Base-by-base conservation (phyloP, 2,797 vertebrate species). In the Galagoides demidoff region DNA sequence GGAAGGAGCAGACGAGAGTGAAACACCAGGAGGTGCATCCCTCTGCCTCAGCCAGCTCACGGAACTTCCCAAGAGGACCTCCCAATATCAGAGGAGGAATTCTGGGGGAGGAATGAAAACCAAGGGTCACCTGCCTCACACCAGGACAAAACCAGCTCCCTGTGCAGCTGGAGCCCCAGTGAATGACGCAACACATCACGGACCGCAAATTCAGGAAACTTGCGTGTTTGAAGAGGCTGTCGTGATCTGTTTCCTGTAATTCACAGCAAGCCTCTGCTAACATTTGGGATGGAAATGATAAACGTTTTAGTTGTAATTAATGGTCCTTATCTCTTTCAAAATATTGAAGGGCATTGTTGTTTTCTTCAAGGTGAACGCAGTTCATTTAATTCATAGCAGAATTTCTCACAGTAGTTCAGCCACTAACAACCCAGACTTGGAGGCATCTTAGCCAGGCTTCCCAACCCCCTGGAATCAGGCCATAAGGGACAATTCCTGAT, bases 91-190 rank as follows among this genome's bases (percentile, higher is more conserved):
- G 59, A 90, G 34, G 20, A 23, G n/a, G 31, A 63, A 63, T 71
- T 83, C 9, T n/a, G 66, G 4, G 14, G 7, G 1, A 3, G 2
- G 0, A 34, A 43, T 25, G 43, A 29, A 6, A 55, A 34, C 1
- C 23, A n/a, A 74, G n/a, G 66, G 11, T 17, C 8, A 1, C 12
- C 2, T 22, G 37, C 19, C 37, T 87, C 37, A 25, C 14, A 6
- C 55, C 27, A 16, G 25, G 85, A n/a, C 27, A 45, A 11, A n/a
- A 43, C 0, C 34, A 23, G 31, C 55, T 31, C 17, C 57, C 59
- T 43, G 29, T 5, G n/a, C 45, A 61, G 63, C 27, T 17, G 2
- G 55, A 34, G 39, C 20, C 3, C 34, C 34, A 5, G 52, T 5
- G 13, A 55, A 71, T 57, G 52, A 2, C 29, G 55, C 29, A 27